These are phyloP conservation scores for Neosilurus mollespiculum DNA, from an alignment of 2,797 vertebrate species.

Conservation along the genomic window DNA sequence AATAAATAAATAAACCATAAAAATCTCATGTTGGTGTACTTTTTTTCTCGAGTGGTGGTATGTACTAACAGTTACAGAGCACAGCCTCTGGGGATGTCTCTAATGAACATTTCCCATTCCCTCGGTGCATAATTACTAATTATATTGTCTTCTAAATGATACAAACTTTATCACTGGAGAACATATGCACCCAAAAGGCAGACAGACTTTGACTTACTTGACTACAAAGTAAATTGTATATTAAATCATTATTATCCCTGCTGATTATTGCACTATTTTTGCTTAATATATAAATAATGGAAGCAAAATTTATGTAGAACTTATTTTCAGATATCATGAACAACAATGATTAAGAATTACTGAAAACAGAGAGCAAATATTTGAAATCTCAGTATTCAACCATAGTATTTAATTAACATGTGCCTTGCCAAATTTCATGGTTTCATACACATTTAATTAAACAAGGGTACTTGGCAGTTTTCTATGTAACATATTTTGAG, in stretches of 20 bases:
- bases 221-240: not conserved
- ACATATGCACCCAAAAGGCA: not conserved
- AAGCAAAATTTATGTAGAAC: not conserved
- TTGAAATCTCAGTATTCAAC: not conserved
- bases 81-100: too few relatives aligned
- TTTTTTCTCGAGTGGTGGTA: too few relatives aligned
- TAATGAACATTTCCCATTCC: too few relatives aligned
- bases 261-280: not conserved
- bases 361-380: not conserved
- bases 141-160: not conserved
- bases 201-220: not conserved
- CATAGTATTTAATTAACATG: conserved; percentile 29
- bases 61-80: too few relatives aligned
- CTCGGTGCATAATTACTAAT: not conserved
- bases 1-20: too few relatives aligned
- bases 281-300: not conserved
- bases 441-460: conserved; percentile 46
- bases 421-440: conserved; percentile 4
- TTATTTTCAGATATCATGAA: not conserved
- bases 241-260: not conserved
- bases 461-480: conserved; percentile 34
- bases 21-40: too few relatives aligned
- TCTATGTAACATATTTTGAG: conserved; percentile 57
- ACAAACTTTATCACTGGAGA: not conserved
- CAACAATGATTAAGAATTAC: not conserved